phyloP scores from a whole-genome alignment of 2,797 vertebrate genomes.

The Pantherophis vulpinus region DNA sequence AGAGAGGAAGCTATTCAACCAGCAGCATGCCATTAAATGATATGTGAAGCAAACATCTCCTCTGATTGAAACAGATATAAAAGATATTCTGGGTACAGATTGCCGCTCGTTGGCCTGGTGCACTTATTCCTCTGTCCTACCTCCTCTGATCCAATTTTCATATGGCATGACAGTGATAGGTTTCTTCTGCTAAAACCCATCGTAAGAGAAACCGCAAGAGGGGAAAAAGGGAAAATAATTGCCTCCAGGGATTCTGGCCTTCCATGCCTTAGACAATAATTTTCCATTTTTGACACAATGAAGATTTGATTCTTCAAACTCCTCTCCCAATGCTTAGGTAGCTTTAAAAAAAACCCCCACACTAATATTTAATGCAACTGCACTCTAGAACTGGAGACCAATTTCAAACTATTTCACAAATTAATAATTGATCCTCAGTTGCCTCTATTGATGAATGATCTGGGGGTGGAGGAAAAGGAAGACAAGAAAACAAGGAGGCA shows the following conservation, averaged over 20 bases:
- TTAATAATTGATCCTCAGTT: not conserved
- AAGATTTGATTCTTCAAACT: constrained; percentile 14
- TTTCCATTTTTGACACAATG: constrained; percentile 28
- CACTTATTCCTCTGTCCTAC: not conserved
- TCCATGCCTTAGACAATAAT: constrained; percentile 30
- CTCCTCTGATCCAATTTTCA: not conserved
- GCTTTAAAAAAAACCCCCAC: not conserved
- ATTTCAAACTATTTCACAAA: constrained; percentile 25
- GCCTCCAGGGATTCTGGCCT: constrained; percentile 21
- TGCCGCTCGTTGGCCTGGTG: not conserved
- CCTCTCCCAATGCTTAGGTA: constrained; percentile 14
- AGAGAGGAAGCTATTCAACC: not conserved
- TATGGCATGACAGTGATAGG: not conserved
- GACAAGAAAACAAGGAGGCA: not conserved
- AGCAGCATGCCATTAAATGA: not conserved
- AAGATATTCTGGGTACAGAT: not conserved
- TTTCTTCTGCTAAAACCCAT: not conserved
- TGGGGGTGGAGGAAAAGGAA: not conserved
- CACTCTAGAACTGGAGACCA: not conserved
- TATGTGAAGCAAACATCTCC: not conserved
- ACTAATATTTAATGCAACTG: constrained; percentile 9
- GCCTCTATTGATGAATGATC: constrained; percentile 4
- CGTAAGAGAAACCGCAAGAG: constrained; percentile 13
- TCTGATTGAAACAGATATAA: not conserved
- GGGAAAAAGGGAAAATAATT: constrained; percentile 6